Conservation (phyloP, 30 jellyfish, hydroid and myxozoan species). For the Turritopsis rubra region DNA sequence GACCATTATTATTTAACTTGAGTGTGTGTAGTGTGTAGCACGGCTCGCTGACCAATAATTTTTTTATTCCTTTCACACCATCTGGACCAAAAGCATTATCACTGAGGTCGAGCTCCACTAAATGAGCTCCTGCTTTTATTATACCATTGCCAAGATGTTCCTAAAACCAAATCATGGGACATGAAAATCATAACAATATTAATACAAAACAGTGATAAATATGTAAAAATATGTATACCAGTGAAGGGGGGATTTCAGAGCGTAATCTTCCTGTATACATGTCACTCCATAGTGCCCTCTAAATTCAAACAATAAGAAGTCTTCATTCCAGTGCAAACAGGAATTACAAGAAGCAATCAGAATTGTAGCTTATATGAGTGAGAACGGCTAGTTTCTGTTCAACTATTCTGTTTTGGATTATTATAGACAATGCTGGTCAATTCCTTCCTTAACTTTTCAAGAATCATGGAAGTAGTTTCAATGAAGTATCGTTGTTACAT, state of each 20-base stretch:
- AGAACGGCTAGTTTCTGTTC: too few relatives aligned
- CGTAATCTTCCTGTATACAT: constrained; percentile 86
- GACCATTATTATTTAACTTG: constrained; percentile 82
- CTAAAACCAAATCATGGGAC: constrained; percentile 26
- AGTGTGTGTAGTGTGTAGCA: constrained; percentile 59
- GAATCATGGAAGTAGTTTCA: too few relatives aligned
- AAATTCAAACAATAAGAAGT: not conserved
- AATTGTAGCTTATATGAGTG: too few relatives aligned
- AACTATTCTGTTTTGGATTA: too few relatives aligned
- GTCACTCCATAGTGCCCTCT: constrained; percentile 95
- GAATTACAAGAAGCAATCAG: too few relatives aligned
- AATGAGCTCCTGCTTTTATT: constrained; percentile 78
- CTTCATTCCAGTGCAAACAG: not conserved
- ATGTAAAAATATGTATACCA: constrained; percentile 59
- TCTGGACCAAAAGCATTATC: constrained; percentile 99
- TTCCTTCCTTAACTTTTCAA: too few relatives aligned
- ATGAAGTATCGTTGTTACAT: too few relatives aligned
- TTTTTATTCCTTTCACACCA: constrained; percentile 85
- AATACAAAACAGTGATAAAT: too few relatives aligned
- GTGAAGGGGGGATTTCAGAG: constrained; percentile 87
- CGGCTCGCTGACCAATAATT: constrained; percentile 62
- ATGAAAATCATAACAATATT: not conserved
- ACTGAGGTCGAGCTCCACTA: constrained; percentile 68
- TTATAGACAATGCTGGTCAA: too few relatives aligned
- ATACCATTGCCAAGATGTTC: constrained; percentile 65